phyloP scores from a whole-genome alignment of 1,140 invertebrate species.

The Trachymyrmex cornetzi region DNA sequence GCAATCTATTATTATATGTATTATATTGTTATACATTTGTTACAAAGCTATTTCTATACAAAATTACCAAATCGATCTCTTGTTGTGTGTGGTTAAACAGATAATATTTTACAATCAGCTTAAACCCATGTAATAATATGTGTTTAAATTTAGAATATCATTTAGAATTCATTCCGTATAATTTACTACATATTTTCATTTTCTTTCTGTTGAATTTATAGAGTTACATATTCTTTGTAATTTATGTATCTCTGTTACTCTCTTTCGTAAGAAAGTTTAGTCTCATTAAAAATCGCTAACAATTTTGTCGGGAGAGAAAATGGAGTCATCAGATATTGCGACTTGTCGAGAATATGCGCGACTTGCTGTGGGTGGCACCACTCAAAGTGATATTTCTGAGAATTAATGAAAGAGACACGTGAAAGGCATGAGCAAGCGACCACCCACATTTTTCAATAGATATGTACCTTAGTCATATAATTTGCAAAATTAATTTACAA shows the following conservation, averaged over 20 bases:
- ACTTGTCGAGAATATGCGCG: constrained; percentile 19
- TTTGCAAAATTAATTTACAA: not conserved
- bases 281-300: not conserved
- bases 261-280: not conserved
- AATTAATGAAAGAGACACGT: constrained; percentile 52
- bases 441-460: constrained; percentile 60
- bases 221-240: not conserved
- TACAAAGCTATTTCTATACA: not conserved
- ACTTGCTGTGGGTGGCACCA: constrained; percentile 40
- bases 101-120: not conserved
- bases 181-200: not conserved
- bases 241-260: not conserved
- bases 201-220: not conserved
- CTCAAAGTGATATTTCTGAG: constrained; percentile 53
- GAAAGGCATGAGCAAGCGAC: constrained; percentile 41
- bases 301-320: constrained; percentile 5
- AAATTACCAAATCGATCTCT: not conserved
- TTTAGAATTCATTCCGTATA: not conserved
- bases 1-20: not conserved
- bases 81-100: not conserved
- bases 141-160: constrained; percentile 7
- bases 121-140: not conserved
- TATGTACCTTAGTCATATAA: not conserved
- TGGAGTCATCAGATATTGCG: constrained; percentile 37
- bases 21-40: not conserved